Percentiles rank a stretch among this genome's conserved stretches.
phyloP scores from a whole-genome alignment of 2,888 invertebrate species.

The Villa cingulata region DNA sequence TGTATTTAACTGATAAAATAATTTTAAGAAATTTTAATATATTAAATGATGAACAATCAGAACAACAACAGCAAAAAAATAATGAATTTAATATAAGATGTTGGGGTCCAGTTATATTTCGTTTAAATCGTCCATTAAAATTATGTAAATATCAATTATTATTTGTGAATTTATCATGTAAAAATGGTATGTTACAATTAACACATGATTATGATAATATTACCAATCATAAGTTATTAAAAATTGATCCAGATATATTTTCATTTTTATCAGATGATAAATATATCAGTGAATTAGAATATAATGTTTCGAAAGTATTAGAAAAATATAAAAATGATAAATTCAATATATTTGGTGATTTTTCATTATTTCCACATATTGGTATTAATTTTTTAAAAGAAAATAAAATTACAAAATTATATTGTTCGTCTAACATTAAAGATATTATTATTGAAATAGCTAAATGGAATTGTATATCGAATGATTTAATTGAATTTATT shows the following conservation, averaged over 20 bases:
- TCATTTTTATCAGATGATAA: slow-evolving; percentile 12
- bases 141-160: slow-evolving; percentile 11
- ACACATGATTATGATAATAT: slow-evolving; percentile 8
- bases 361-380: slow-evolving; percentile 13
- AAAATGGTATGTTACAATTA: slow-evolving; percentile 10
- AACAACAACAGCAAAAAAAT: too few species aligned
- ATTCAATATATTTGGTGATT: slow-evolving; percentile 9
- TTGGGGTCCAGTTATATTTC: slow-evolving; percentile 13
- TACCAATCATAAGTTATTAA: neutral
- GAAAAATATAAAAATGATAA: slow-evolving; percentile 4
- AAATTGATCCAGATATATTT: slow-evolving; percentile 10
- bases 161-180: slow-evolving; percentile 7
- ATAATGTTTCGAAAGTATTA: slow-evolving; percentile 8
- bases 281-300: slow-evolving; percentile 12
- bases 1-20: slow-evolving; percentile 8
- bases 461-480: slow-evolving; percentile 10
- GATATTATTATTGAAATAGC: slow-evolving; percentile 8
- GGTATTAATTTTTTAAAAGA: slow-evolving; percentile 14
- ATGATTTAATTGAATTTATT: slow-evolving; percentile 8
- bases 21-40: slow-evolving; percentile 9
- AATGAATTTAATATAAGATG: slow-evolving; percentile 3
- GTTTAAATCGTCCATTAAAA: slow-evolving; percentile 5
- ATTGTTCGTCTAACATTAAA: slow-evolving; percentile 7
- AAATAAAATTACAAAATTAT: slow-evolving; percentile 10
- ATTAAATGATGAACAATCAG: neutral